Base-by-base conservation (phyloP, 2,888 invertebrate genomes). In the Sipunculus nudus region DNA sequence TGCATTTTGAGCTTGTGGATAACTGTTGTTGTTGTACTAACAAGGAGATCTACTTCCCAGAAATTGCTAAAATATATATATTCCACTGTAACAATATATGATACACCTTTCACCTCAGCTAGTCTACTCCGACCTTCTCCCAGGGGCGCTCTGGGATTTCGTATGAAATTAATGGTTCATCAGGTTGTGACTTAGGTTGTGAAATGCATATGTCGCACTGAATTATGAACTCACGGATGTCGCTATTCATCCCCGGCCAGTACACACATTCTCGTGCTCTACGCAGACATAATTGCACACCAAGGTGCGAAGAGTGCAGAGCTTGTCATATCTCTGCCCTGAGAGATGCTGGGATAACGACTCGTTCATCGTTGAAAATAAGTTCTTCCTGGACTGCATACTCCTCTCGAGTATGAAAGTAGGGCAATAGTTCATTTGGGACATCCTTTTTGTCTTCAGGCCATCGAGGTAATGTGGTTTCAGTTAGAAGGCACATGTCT, bases 21-120 rank as follows among this genome's bases (percentile, higher is more conserved):
- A 8, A 71, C 61, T 19, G 62, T 52, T 19, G 28, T 45, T 31
- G 35, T 39, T 16, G 61, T 66, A 21, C 58, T 55, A 8, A 43
- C 53, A 21, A 69, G 50, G 10, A 41, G 50, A 31, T 71, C 71
- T 21, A 65, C 41, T 50, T 68, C 66, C 21, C 59, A 62, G 55
- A 65, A 73, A 23, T 54, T 52, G 26, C 58, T 61, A 48, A 55
- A 61, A 32, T 61, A n/a, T n/a, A n/a, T n/a, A n/a, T n/a, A 70
- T 53, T 71, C 71, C 4, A 68, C 63, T 25, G 60, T 63, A 16
- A 71, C 32, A 2, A 71, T 50, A 58, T 69, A 72, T 25, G 70
- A 52, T 28, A 55, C 38, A 6, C 45, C 57, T 21, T 63, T 38
- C 3, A 59, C 38, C 2, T 26, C 50, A 54, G 72, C 3, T 73